phyloP scores from a whole-genome alignment of 2,888 invertebrate genomes.

The Cerceris ruficornis region DNA sequence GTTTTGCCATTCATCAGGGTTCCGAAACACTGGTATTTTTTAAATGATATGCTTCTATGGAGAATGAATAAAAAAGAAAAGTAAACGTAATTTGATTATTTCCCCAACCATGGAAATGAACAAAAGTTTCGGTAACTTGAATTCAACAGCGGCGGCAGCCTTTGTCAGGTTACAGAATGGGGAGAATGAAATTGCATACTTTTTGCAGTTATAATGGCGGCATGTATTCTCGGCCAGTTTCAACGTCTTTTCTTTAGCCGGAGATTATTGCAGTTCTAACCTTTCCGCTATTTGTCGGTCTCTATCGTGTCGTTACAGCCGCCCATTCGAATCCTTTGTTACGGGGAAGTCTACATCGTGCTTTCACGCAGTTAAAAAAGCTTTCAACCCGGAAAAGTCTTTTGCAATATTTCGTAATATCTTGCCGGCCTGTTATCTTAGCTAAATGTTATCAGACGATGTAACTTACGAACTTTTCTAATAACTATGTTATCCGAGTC shows the following conservation, averaged over 20 bases:
- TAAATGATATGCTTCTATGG: no score
- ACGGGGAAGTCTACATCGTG: constrained; percentile 7
- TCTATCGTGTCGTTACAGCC: constrained; percentile 38
- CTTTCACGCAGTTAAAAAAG: constrained; percentile 11
- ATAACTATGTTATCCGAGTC: constrained; percentile 1
- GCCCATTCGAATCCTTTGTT: constrained; percentile 17
- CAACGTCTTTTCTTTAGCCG: constrained; percentile 16
- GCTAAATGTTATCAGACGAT: constrained; percentile 1
- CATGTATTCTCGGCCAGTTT: constrained; percentile 17
- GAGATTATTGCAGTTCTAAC: constrained; percentile 34
- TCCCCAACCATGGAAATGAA: constrained; percentile 4
- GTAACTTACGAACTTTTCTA: constrained; percentile 11
- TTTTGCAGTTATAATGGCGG: constrained; percentile 10
- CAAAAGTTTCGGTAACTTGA: neutral
- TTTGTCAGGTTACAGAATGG: neutral
- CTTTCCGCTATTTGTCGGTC: constrained; percentile 25
- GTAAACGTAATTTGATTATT: neutral
- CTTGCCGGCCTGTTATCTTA: neutral
- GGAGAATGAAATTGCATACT: constrained; percentile 28
- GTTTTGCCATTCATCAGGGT: no score
- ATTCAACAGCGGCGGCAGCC: neutral
- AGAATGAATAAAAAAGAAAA: no score
- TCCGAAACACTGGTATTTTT: no score
- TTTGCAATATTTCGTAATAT: constrained; percentile 26
- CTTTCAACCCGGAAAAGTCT: constrained; percentile 15